These are phyloP conservation scores for Hemithea aestivaria DNA, from an alignment of 2,888 invertebrate species.

Conservation along the genomic window DNA sequence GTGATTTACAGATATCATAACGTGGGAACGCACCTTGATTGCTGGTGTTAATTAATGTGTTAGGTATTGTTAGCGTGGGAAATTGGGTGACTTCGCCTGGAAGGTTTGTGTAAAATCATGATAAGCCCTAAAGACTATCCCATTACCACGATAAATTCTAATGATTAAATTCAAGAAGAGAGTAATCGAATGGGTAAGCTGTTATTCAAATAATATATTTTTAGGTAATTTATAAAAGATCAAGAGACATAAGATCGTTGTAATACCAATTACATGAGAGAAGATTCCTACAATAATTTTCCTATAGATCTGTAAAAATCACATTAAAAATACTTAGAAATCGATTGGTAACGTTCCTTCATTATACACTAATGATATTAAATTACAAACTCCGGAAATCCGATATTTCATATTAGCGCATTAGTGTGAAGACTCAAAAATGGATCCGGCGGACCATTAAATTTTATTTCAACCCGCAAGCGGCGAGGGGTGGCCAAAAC, in stretches of 20 bases:
- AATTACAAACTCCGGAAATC: slow-evolving; percentile 61
- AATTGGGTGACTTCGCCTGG: slow-evolving; percentile 21
- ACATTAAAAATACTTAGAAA: too few relatives aligned
- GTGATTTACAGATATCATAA: slow-evolving; percentile 74
- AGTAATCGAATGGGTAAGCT: too few relatives aligned
- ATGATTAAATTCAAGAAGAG: too few relatives aligned
- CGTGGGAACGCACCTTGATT: slow-evolving; percentile 68
- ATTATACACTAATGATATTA: slow-evolving; percentile 31
- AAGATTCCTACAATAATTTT: too few relatives aligned
- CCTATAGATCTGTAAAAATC: too few relatives aligned
- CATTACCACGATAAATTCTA: too few relatives aligned
- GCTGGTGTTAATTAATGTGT: slow-evolving; percentile 68
- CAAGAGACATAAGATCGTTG: too few relatives aligned
- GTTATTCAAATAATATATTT: too few relatives aligned
- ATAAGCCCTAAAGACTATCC: too few relatives aligned
- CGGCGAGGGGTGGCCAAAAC: slow-evolving; percentile 56
- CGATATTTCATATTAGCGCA: slow-evolving; percentile 61
- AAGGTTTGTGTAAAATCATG: not conserved
- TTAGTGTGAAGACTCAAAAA: slow-evolving; percentile 45
- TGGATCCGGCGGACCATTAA: slow-evolving; percentile 65
- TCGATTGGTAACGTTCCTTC: too few relatives aligned
- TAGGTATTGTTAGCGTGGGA: slow-evolving; percentile 61
- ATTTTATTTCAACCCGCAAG: slow-evolving; percentile 70
- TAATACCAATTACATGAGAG: too few relatives aligned
- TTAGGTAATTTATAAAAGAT: too few relatives aligned